These are phyloP conservation scores for Mesopsocus fuscifrons DNA, from an alignment of 2,888 invertebrate genomes.

Conservation along the genomic window DNA sequence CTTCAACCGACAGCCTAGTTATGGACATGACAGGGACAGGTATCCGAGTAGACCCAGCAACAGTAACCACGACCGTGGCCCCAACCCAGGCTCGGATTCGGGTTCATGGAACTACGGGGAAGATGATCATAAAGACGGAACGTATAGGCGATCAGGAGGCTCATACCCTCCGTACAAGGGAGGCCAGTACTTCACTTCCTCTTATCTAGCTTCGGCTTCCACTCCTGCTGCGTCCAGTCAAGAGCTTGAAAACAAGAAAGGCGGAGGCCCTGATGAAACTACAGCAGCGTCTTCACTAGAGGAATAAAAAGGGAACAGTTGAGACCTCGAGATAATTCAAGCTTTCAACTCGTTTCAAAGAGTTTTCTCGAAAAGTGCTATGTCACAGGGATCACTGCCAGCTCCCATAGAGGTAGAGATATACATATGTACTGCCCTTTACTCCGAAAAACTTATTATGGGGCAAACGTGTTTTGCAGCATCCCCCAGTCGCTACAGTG, in stretches of 20 bases:
- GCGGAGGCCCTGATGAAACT: neutral
- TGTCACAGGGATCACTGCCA: too few species aligned
- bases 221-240: neutral
- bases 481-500: too few species aligned
- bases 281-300: neutral
- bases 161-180: conserved; percentile 2
- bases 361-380: too few species aligned
- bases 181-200: conserved; percentile 5
- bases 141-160: conserved; percentile 2
- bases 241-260: neutral
- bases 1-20: neutral
- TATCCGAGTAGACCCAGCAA: conserved; percentile 4
- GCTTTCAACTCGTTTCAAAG: too few species aligned
- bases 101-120: conserved; percentile 5
- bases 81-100: neutral
- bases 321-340: too few species aligned
- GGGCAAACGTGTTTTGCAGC: too few species aligned
- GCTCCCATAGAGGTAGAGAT: too few species aligned
- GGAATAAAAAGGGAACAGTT: too few species aligned
- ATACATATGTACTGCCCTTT: too few species aligned
- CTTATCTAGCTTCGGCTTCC: conserved; percentile 6
- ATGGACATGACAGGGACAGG: neutral
- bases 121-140: conserved; percentile 7
- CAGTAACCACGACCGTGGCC: conserved; percentile 3
- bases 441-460: too few species aligned